Conservation (phyloP, 2,888 invertebrate species). For the Nephrotoma guestfalica region DNA sequence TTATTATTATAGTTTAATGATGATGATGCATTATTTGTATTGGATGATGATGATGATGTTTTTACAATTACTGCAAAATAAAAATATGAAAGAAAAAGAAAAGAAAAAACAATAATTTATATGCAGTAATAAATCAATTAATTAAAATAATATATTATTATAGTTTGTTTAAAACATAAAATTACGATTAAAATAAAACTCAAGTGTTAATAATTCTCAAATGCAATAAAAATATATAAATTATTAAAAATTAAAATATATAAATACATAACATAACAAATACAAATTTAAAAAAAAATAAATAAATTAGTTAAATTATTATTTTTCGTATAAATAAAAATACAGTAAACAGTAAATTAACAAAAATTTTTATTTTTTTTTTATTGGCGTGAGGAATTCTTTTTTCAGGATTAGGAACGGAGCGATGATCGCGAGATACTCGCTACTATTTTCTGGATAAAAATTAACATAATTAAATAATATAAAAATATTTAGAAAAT, state of each 20-base stretch:
- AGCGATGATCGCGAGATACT: not conserved
- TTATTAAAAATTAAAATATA: constrained; percentile 1
- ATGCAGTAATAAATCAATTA: not conserved
- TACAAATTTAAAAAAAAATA: not conserved
- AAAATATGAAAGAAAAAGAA: not conserved
- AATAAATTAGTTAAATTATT: not conserved
- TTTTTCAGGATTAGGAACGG: not conserved
- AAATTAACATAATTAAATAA: not conserved
- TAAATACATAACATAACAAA: constrained; percentile 4
- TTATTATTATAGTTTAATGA: not conserved
- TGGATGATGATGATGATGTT: not conserved
- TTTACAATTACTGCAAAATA: not conserved
- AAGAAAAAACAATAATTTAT: not conserved
- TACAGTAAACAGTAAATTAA: not conserved
- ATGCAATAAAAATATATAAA: constrained; percentile 1
- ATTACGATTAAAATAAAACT: not conserved
- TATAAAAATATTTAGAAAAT: not conserved
- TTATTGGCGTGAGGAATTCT: not conserved
- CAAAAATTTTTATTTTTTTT: constrained; percentile 2
- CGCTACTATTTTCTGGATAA: not conserved
- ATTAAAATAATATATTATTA: not conserved
- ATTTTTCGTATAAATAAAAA: constrained; percentile 1
- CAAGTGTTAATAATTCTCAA: not conserved
- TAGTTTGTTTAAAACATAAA: not conserved
- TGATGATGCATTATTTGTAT: constrained; percentile 1